Evolutionary conservation across 2,797 vertebrate species (phyloP).

Genomic region (Channallabes apus): DNA sequence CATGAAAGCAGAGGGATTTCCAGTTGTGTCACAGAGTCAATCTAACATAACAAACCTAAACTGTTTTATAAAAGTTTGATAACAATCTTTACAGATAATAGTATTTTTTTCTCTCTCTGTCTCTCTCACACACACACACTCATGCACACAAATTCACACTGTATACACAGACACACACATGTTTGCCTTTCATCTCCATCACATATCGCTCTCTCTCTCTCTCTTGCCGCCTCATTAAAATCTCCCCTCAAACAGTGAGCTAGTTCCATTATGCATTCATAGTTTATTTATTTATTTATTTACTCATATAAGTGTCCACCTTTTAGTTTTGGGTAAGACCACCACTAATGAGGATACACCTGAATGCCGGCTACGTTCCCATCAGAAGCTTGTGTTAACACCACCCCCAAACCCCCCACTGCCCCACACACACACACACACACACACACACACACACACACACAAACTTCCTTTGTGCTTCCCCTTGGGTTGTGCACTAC

Average conservation of each 20-base stretch:
- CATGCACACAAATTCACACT: not conserved
- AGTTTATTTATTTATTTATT: conserved; percentile 16
- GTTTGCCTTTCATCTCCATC: conserved; percentile 22
- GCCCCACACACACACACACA: too few species aligned
- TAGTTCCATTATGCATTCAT: conserved; percentile 15
- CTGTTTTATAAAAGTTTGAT: conserved; percentile 3
- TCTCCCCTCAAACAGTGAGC: not conserved
- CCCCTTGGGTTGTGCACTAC: conserved; percentile 19
- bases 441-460: too few species aligned
- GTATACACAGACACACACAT: not conserved
- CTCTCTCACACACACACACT: not conserved
- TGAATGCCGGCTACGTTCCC: not conserved
- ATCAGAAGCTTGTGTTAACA: conserved; percentile 2
- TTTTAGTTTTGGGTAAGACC: not conserved
- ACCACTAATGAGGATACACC: conserved; percentile 25
- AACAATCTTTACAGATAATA: conserved; percentile 22
- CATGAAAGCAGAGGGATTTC: not conserved
- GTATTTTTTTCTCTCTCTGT: not conserved
- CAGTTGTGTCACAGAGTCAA: not conserved
- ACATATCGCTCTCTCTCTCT: conserved; percentile 1
- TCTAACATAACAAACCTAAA: not conserved
- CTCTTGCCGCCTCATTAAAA: conserved; percentile 27
- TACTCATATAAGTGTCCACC: not conserved
- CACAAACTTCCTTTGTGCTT: conserved; percentile 12
- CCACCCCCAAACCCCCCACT: too few species aligned